Evolutionary conservation across 2,113 vertebrate species (phyloP), one percentile per base, ranked within the genome.

Genomic region (Uria lomvia): DNA sequence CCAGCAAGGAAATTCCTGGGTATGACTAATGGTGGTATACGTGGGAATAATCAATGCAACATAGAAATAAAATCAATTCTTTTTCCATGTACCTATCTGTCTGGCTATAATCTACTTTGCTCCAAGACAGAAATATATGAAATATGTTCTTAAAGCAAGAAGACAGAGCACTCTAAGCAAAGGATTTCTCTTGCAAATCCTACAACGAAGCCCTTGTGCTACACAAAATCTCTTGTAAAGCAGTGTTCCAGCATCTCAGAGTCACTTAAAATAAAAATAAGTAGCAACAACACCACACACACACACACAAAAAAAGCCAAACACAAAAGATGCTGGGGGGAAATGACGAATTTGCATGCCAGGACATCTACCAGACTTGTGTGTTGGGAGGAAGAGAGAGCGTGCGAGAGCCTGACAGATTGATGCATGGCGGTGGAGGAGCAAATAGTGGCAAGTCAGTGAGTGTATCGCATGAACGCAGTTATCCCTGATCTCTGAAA

Each of bases 11-110:
- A 96, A 96, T 97, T 90, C 96, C 90, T 90, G 58, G 53, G 9
- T 82, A 92, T 97, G 96, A 96, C 71, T 88, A 86, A 96, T 95
- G 82, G 67, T 76, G 45, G 77, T 92, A 66, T 97, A 91, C 0
- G 0, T 87, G 93, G 94, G 94, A 96, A 96, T 95, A 95, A 95
- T 82, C 94, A 94, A 94, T 95, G 53, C 60, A 96, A 77, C 65
- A 56, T 36, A 97, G 89, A 89, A 95, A 94, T 78, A 92, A 96
- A 95, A 96, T 95, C 72, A 89, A 60, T 91, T 87, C 13, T 94
- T 81, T 87, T 89, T 87, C 76, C 59, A 75, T 77, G 50, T 75
- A 94, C 52, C 52, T 95, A 45, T 92, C 86, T 91, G 73, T 52
- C 86, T 91, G 38, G 18, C 40, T 94, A 38, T 75, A 89, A 92